phyloP scores from a whole-genome alignment of 2,888 invertebrate genomes.

The Cistogaster globosa region DNA sequence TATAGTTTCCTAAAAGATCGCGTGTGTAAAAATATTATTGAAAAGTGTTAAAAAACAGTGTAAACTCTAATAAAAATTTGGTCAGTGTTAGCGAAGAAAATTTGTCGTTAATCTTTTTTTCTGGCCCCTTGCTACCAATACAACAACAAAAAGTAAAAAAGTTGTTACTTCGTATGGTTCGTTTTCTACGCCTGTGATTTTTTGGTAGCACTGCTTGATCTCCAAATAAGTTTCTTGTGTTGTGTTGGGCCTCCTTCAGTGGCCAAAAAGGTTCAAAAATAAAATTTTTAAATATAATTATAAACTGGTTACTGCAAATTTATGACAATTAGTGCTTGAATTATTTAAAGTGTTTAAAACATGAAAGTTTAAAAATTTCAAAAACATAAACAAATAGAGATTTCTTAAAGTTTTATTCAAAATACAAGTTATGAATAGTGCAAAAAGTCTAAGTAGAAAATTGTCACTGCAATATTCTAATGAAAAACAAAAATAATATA shows the following conservation, averaged over 20 bases:
- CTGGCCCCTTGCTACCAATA: constrained; percentile 70
- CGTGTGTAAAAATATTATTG: constrained; percentile 68
- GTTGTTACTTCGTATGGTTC: constrained; percentile 70
- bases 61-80: constrained; percentile 44
- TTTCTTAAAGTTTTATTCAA: background rate
- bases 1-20: constrained; percentile 72
- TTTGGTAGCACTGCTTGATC: constrained; percentile 66
- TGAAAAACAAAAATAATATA: constrained; percentile 30
- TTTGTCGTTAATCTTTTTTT: constrained; percentile 71
- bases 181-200: constrained; percentile 70
- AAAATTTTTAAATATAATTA: constrained; percentile 14
- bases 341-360: constrained; percentile 4
- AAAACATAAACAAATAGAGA: background rate
- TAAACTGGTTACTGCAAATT: constrained; percentile 23
- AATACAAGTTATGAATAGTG: constrained; percentile 22
- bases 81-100: constrained; percentile 65
- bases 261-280: constrained; percentile 24
- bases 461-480: constrained; percentile 8
- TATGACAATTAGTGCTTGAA: constrained; percentile 8
- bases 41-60: constrained; percentile 65
- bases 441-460: constrained; percentile 24
- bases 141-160: constrained; percentile 67
- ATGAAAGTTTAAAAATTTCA: constrained; percentile 19
- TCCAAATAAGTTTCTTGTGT: constrained; percentile 67
- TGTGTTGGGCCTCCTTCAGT: constrained; percentile 62